Evolutionary conservation across 2,888 invertebrate genomes (phyloP).

Genomic region (Agonopterix subpropinquella): DNA sequence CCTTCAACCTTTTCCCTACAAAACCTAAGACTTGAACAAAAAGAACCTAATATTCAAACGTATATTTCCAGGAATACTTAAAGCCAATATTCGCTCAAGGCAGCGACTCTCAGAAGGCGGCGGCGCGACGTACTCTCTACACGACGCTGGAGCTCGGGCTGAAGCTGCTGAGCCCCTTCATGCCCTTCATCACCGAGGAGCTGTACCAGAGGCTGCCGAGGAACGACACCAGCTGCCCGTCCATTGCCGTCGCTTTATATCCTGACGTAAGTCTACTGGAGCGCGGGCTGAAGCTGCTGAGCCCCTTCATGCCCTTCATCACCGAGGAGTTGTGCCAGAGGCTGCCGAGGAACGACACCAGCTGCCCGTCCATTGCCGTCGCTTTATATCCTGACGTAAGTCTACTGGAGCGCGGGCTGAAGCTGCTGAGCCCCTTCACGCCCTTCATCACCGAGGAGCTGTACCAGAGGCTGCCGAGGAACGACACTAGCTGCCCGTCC

Average conservation of each 20-base stretch:
- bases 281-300: conserved; percentile 88
- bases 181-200: conserved; percentile 98
- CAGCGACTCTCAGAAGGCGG: conserved; percentile 67
- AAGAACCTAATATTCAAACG: too few relatives aligned
- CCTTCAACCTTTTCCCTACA: too few relatives aligned
- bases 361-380: conserved; percentile 90
- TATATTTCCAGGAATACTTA: conserved; percentile 82
- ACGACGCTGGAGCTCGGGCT: conserved; percentile 90
- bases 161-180: conserved; percentile 93
- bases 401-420: conserved; percentile 89
- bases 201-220: conserved; percentile 92
- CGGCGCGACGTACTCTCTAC: conserved; percentile 85
- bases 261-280: too few relatives aligned
- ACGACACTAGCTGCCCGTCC: conserved; percentile 79
- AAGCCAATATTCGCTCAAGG: conserved; percentile 88
- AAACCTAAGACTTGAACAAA: too few relatives aligned
- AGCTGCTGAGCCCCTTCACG: conserved; percentile 97
- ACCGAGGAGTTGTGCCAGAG: conserved; percentile 97
- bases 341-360: conserved; percentile 79
- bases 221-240: conserved; percentile 77
- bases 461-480: conserved; percentile 90
- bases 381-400: too few relatives aligned
- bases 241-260: conserved; percentile 92
- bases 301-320: conserved; percentile 98
- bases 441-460: conserved; percentile 97